Conservation (phyloP, 2,888 invertebrate genomes). For the Ochlodes sylvanus region DNA sequence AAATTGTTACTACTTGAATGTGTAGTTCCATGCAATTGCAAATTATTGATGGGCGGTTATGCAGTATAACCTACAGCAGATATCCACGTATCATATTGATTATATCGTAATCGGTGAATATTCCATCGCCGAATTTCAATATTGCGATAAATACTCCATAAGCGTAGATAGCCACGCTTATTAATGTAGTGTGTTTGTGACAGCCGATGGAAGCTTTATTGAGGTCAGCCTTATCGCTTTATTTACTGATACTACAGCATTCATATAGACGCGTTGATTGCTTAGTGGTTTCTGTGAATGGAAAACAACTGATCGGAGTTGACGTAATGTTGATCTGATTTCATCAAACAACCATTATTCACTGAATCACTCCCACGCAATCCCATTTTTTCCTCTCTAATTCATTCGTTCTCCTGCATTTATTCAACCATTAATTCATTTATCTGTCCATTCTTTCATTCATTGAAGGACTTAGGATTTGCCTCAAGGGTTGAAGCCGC, state of each 20-base stretch:
- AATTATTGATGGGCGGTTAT: constrained; percentile 19
- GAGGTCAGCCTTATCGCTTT: constrained; percentile 24
- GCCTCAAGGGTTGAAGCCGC: too few species aligned
- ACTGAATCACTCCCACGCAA: too few species aligned
- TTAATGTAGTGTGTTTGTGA: constrained; percentile 31
- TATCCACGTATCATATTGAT: constrained; percentile 24
- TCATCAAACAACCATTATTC: background rate
- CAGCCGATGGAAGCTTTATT: constrained; percentile 25
- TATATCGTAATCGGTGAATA: constrained; percentile 27
- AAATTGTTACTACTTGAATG: constrained; percentile 1
- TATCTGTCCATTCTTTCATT: too few species aligned
- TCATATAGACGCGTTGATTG: background rate
- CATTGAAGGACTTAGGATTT: too few species aligned
- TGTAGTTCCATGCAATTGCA: constrained; percentile 4
- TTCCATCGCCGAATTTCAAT: constrained; percentile 34
- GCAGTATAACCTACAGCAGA: constrained; percentile 10
- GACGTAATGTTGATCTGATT: background rate
- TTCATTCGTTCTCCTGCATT: too few species aligned
- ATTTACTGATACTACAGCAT: constrained; percentile 11
- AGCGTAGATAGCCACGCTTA: constrained; percentile 31
- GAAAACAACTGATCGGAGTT: background rate
- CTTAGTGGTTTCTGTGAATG: background rate
- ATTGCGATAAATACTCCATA: constrained; percentile 30
- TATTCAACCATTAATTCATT: too few species aligned
- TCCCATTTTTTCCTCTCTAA: too few species aligned